Evolutionary conservation across 1,140 invertebrate species (phyloP).

Genomic region (Hermetia illucens): DNA sequence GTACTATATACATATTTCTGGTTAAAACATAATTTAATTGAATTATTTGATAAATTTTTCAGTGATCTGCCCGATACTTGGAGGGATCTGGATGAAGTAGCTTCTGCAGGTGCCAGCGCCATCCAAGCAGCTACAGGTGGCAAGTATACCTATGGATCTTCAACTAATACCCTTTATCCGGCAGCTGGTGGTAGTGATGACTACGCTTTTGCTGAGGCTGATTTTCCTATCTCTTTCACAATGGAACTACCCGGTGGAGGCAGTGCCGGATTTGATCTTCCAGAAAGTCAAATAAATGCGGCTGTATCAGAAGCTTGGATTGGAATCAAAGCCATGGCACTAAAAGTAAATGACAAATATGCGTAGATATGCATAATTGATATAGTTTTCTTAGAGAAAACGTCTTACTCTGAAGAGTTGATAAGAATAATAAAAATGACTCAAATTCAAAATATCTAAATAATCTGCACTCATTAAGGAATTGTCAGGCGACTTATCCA

Average conservation of each 20-base stretch:
- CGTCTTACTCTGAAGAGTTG: no score
- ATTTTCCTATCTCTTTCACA: conserved; percentile 46
- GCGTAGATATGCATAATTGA: no score
- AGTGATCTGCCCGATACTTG: conserved; percentile 15
- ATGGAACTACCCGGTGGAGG: conserved; percentile 48
- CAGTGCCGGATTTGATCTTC: conserved; percentile 45
- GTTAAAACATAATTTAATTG: neutral
- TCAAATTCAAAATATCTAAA: no score
- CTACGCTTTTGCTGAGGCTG: conserved; percentile 40
- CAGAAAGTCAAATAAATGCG: conserved; percentile 41
- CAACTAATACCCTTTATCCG: conserved; percentile 25
- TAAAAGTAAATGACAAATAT: conserved; percentile 19
- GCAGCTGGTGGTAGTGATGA: conserved; percentile 52
- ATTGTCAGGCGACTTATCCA: no score
- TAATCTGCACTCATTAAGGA: no score
- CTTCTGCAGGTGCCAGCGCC: conserved; percentile 22
- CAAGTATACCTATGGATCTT: conserved; percentile 12
- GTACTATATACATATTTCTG: conserved; percentile 5
- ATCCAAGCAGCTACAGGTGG: conserved; percentile 30
- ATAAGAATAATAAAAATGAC: no score
- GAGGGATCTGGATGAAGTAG: conserved; percentile 13
- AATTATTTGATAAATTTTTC: conserved; percentile 12
- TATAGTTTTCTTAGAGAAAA: no score
- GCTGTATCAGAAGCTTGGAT: conserved; percentile 58
- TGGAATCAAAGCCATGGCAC: conserved; percentile 36